Evolutionary conservation across 2,797 vertebrate genomes (phyloP).

Genomic region (Garrulus glandarius): DNA sequence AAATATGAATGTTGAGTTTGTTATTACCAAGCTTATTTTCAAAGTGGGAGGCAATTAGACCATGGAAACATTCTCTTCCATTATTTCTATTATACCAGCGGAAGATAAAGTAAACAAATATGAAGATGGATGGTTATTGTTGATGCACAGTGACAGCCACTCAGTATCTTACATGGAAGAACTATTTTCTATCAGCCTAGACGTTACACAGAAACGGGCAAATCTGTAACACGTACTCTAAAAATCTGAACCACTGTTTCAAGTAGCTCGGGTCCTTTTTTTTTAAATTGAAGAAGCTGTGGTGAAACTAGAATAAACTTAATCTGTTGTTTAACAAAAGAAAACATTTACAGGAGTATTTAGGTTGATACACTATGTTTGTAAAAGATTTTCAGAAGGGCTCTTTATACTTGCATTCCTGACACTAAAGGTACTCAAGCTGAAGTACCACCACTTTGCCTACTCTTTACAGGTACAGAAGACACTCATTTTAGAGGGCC

Average conservation of each 20-base stretch:
- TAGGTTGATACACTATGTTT: not conserved
- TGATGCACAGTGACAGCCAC: not conserved
- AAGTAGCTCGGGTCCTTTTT: not conserved
- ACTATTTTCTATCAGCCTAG: not conserved
- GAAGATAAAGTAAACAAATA: conserved; percentile 3
- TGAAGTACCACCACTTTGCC: not conserved
- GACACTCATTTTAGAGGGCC: not conserved
- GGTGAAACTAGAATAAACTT: not conserved
- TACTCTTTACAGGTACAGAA: not conserved
- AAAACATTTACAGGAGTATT: not conserved
- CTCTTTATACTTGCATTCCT: not conserved
- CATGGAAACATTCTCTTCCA: not conserved
- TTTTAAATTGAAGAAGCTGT: not conserved
- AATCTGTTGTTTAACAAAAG: not conserved
- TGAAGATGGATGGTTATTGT: not conserved
- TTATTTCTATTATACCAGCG: not conserved
- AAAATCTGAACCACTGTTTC: not conserved
- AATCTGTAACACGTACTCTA: not conserved
- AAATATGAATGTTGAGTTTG: not conserved
- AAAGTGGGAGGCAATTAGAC: conserved; percentile 6
- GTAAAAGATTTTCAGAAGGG: not conserved
- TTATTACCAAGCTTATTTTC: conserved; percentile 11
- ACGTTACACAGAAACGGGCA: not conserved
- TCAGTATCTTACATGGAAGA: not conserved
- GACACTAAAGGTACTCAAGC: not conserved